These are phyloP conservation scores for Myotis planiceps DNA, from an alignment of 2,797 vertebrate genomes.

Conservation along the genomic window DNA sequence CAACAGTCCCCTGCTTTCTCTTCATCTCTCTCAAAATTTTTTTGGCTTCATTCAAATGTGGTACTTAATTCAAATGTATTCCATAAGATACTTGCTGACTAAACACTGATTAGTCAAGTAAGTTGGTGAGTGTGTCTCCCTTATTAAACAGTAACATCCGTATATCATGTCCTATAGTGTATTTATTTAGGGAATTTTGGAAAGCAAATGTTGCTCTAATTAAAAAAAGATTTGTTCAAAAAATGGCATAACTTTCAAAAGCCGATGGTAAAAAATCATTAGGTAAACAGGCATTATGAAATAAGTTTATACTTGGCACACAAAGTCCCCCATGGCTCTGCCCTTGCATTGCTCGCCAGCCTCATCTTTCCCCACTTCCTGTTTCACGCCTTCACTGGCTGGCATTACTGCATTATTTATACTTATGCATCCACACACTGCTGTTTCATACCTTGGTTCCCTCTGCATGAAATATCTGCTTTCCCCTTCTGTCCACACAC, in stretches of 20 bases:
- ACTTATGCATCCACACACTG: neutral
- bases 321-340: neutral
- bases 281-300: neutral
- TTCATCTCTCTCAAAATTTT: neutral
- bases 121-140: neutral
- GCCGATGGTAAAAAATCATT: neutral
- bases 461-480: neutral
- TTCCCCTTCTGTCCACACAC: neutral
- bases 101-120: neutral
- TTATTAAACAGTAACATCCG: neutral
- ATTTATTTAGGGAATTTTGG: neutral
- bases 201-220: neutral
- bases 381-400: neutral
- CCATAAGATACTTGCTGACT: neutral
- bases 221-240: neutral
- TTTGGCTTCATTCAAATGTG: neutral
- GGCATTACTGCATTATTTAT: neutral
- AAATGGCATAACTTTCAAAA: neutral
- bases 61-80: neutral
- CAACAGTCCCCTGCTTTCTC: neutral
- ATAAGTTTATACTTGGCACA: neutral
- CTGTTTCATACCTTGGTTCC: neutral
- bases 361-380: neutral
- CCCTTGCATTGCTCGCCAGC: neutral
- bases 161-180: neutral